These are phyloP conservation scores for Allacma fusca DNA, from an alignment of 2,888 invertebrate genomes.

Conservation along the genomic window DNA sequence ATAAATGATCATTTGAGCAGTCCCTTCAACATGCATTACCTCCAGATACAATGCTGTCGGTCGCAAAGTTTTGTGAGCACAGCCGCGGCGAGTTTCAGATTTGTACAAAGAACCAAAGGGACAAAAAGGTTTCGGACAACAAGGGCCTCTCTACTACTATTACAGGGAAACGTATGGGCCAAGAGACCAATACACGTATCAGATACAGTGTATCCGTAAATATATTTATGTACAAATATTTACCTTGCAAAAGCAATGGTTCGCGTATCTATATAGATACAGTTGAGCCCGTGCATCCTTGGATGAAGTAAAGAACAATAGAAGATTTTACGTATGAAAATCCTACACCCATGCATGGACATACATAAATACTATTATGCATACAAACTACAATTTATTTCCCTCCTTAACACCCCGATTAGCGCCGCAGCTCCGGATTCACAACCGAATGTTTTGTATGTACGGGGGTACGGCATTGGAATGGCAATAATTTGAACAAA, in stretches of 20 bases:
- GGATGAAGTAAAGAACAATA: too few species aligned
- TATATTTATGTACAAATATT: too few species aligned
- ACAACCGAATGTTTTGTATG: background rate
- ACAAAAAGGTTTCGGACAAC: background rate
- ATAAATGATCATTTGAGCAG: conserved; percentile 5
- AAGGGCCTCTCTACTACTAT: background rate
- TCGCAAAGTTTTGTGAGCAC: background rate
- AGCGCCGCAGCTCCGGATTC: background rate
- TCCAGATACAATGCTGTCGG: background rate
- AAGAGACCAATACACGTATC: too few species aligned
- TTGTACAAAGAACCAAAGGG: background rate
- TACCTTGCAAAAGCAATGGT: too few species aligned
- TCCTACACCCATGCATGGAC: too few species aligned
- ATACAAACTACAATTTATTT: background rate
- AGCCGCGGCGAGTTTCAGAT: background rate
- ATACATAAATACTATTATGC: too few species aligned
- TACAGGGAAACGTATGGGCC: too few species aligned
- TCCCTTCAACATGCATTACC: background rate
- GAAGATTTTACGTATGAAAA: too few species aligned
- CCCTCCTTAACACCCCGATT: conserved; percentile 1
- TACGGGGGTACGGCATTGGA: background rate
- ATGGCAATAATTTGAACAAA: background rate
- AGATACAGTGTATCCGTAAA: too few species aligned
- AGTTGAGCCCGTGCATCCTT: too few species aligned
- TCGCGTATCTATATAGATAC: too few species aligned